Evolutionary conservation across 1,140 invertebrate genomes (phyloP), one percentile per base, ranked within the genome.

Genomic region (Laodelphax striatellus): DNA sequence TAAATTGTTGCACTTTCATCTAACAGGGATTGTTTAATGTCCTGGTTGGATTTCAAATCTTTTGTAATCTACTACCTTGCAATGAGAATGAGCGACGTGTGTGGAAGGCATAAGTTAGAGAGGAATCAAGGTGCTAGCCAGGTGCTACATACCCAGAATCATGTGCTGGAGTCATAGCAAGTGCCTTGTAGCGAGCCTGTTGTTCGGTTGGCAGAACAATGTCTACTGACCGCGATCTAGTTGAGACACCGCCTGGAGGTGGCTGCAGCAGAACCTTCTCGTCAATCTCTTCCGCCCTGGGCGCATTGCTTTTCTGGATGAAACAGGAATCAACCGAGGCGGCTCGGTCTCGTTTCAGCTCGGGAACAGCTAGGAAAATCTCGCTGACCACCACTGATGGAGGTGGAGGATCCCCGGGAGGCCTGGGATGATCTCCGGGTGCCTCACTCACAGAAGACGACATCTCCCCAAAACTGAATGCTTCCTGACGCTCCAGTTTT

Each of bases 131-230:
- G 34, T 38, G 34, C 34, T 11, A 38, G 34, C 34, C 34, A 38
- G 50, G 64, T 53, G 55, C 54, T 66, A 50, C 46, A 50, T 50
- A 50, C 46, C 46, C 46, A 50, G 46, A 50, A 50, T 50, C 46
- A 19, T 17, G 46, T 50, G 46, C 46, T 9, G 46, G 46, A 38
- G 59, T 64, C 58, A 65, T 66, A 43, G 67, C 65, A 13, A 90
- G 75, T 6, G 90, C 88, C 60, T 90, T 90, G 70, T 93, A 93
- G 55, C 87, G 77, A 2, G 86, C 84, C 68, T 91, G 86, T 65
- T 88, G 84, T 52, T 90, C 87, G 0, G 90, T 94, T 0, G 92
- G 91, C 58, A 95, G 74, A 13, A 90, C 89, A 61, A 94, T 92
- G 71, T 95, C 91, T 44, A 94, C 90, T 28, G 90, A 93, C 58